phyloP scores from a whole-genome alignment of 2,888 invertebrate species.

The Tinea semifulvella region DNA sequence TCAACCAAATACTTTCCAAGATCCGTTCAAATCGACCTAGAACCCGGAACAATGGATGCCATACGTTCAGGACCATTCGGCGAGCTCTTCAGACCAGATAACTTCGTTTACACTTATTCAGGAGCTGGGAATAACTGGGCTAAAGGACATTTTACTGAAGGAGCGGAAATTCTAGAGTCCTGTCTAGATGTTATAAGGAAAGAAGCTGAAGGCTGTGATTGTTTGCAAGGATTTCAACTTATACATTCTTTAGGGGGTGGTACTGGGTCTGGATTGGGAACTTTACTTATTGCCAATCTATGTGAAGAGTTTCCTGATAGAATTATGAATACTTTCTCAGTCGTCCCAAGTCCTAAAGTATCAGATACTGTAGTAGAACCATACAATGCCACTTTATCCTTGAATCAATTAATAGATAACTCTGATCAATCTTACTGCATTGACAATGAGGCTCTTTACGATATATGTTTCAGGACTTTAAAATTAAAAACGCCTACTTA shows the following conservation, averaged over 20 bases:
- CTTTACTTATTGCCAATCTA: conserved; percentile 84
- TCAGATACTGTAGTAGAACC: conserved; percentile 72
- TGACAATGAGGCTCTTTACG: conserved; percentile 75
- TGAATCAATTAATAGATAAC: conserved; percentile 86
- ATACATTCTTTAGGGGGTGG: conserved; percentile 74
- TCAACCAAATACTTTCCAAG: conserved; percentile 52
- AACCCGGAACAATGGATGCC: conserved; percentile 77
- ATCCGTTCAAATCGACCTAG: conserved; percentile 48
- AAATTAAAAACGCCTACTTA: conserved; percentile 81
- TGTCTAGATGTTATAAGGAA: conserved; percentile 82
- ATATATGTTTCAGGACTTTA: conserved; percentile 82
- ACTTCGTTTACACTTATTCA: conserved; percentile 79
- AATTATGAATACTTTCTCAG: conserved; percentile 83
- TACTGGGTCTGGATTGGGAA: conserved; percentile 58
- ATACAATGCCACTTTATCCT: conserved; percentile 86
- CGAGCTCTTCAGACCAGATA: conserved; percentile 86
- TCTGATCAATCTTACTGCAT: conserved; percentile 72
- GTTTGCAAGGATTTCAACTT: conserved; percentile 86
- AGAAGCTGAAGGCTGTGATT: conserved; percentile 91
- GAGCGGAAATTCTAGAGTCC: conserved; percentile 84
- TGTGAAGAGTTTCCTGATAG: conserved; percentile 91
- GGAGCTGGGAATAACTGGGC: conserved; percentile 63
- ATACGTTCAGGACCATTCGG: conserved; percentile 88
- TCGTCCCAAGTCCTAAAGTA: conserved; percentile 85
- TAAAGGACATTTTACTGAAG: conserved; percentile 89